Base-by-base conservation (phyloP, 1,140 invertebrate genomes). In the Trinorchestia longiramus region DNA sequence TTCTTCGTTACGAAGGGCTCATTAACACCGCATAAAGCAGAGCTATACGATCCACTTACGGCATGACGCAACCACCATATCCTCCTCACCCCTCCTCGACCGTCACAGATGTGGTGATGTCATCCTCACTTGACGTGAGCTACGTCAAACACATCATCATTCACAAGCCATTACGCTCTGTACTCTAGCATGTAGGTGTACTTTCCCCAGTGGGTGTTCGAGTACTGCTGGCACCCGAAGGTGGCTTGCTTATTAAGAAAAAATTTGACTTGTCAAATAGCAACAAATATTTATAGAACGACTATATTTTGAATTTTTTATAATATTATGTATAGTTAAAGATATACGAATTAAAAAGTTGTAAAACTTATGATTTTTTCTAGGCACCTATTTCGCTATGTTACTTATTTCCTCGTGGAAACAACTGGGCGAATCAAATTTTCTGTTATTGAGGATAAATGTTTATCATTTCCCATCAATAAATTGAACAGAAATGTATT, bases 1-100 rank as follows among this genome's bases (percentile, higher is more conserved):
- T 43, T 43, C 88, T 41, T 42, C 88, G 88, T 43, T 41, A 90
- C 88, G 88, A 42, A 43, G 88, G 41, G 88, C 88, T 90, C 88
- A 90, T 90, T 90, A 90, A 43, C 88, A 90, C 88, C 88, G 43
- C 88, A 90, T 90, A 90, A 90, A 90, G 88, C 88, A 90, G n/a
- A 41, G 88, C 88, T 42, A 77, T 77, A 77, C 62, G 88, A 41
- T 90, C n/a, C 43, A 90, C 88, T 42, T 90, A 90, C n/a, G 43
- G 88, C 88, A 90, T 90, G 88, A 90, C 88, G 88, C 43, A 41
- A 90, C 88, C 88, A 42, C 88, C n/a, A 43, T 43, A 43, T 90
- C 88, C 88, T 90, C 88, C 88, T 43, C 62, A 77, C 62, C 62
- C 62, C 62, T 77, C 62, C 62, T 77, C 62, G 15, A 11, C 88